Base-by-base conservation (phyloP, 2,113 vertebrate genomes). In the Notechis scutatus region DNA sequence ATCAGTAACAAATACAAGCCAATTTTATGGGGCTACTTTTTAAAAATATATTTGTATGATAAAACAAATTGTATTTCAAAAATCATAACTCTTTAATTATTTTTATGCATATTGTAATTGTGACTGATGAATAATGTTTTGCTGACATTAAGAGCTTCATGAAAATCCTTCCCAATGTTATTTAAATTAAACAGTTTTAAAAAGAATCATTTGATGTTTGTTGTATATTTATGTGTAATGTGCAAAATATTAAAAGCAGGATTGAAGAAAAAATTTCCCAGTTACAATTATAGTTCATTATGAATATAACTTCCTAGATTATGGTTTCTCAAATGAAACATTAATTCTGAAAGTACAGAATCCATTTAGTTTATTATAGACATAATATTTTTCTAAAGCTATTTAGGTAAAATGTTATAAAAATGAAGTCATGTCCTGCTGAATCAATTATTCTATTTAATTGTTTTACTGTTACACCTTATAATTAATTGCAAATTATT, bases 11-110 rank as follows among this genome's bases (percentile, higher is more conserved):
- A 94, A 6, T 74, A 93, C 81, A 91, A 64, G 42, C 11, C 90
- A 47, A 8, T 89, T 92, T 55, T 23, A 45, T 95, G 50, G 1
- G 85, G 50, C 47, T 94, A 14, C 1, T n/a, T 91, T 34, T 81
- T 1, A 42, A 81, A 81, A 81, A 42, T 21, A 39, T 3, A 39
- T 81, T 39, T 81, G 18, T 81, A 91, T 94, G 95, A 92, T 95
- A 94, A 59, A 89, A 64, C 55, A 93, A 95, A 95, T 94, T 94
- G 69, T 52, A 91, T 92, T 95, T 93, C 94, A 42, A 95, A 91
- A 94, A 95, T 93, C 55, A 59, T 24, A 88, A 0, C 92, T 95
- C 87, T 94, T 87, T 95, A 94, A 94, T 95, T 95, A 42, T 81
- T 81, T 95, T 95, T 91, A 56, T 93, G 39, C 26, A 94, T 96